Evolutionary conservation across 1,140 invertebrate species (phyloP).

Genomic region (Drosophila nannoptera): DNA sequence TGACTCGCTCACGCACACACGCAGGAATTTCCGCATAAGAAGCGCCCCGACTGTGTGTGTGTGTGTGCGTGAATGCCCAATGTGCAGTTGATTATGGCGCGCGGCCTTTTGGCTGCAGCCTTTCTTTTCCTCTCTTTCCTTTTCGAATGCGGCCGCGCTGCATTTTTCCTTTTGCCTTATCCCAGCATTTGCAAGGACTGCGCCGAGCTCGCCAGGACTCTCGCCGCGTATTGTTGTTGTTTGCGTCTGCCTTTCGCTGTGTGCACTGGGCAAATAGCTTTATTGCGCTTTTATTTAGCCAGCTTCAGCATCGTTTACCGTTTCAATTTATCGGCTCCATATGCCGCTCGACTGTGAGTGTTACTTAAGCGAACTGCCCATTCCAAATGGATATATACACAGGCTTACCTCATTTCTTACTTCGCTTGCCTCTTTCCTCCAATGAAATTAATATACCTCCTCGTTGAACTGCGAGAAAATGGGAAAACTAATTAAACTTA

Average conservation of each 20-base stretch:
- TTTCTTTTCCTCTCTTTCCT: constrained; percentile 37
- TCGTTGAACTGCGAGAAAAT: too few relatives aligned
- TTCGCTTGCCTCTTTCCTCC: neutral
- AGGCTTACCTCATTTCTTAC: constrained; percentile 7
- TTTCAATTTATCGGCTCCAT: constrained; percentile 58
- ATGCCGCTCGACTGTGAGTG: constrained; percentile 1
- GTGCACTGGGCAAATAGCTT: constrained; percentile 57
- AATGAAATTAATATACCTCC: neutral
- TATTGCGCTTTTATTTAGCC: constrained; percentile 72
- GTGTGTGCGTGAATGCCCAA: constrained; percentile 23
- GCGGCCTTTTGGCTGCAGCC: constrained; percentile 38
- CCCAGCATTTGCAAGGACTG: constrained; percentile 9
- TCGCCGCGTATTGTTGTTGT: constrained; percentile 22
- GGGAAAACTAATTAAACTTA: too few relatives aligned
- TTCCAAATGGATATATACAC: neutral
- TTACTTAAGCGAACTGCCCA: neutral
- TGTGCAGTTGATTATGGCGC: constrained; percentile 65
- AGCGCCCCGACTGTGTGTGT: neutral
- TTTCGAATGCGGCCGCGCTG: constrained; percentile 47
- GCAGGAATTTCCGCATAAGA: neutral
- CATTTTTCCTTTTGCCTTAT: constrained; percentile 42
- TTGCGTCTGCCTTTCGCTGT: constrained; percentile 36
- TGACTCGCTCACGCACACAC: constrained; percentile 7
- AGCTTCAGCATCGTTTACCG: constrained; percentile 57
- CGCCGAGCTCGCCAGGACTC: too few relatives aligned